Evolutionary conservation across 1,140 invertebrate genomes (phyloP).

Genomic region (Dendrolimus punctatus): DNA sequence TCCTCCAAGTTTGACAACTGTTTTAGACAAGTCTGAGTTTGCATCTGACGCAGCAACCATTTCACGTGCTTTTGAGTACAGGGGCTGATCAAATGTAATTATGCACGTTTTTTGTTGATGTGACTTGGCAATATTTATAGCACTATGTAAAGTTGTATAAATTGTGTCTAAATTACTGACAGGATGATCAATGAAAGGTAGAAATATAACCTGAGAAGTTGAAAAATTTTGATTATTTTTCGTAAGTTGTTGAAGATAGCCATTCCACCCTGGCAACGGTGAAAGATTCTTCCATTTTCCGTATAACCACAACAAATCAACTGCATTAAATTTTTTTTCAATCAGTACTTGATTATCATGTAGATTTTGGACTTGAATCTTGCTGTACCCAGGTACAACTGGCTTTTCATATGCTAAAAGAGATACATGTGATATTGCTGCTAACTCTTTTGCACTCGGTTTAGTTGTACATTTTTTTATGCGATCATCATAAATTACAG

Average conservation of each 20-base stretch:
- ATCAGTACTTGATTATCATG: slow-evolving; percentile 25
- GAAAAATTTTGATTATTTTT: too few relatives aligned
- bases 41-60: slow-evolving; percentile 39
- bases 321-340: slow-evolving; percentile 22
- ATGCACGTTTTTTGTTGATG: slow-evolving; percentile 24
- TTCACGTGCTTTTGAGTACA: slow-evolving; percentile 61
- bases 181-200: too few relatives aligned
- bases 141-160: slow-evolving; percentile 34
- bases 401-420: slow-evolving; percentile 30
- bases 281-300: slow-evolving; percentile 33
- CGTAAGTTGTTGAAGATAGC: too few relatives aligned
- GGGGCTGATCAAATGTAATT: slow-evolving; percentile 46
- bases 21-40: slow-evolving; percentile 21
- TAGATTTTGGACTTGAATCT: slow-evolving; percentile 30
- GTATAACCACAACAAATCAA: slow-evolving; percentile 39
- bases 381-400: slow-evolving; percentile 32
- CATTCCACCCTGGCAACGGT: too few relatives aligned
- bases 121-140: slow-evolving; percentile 21
- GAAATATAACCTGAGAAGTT: too few relatives aligned
- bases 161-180: too few relatives aligned
- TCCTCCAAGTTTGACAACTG: slow-evolving; percentile 37
- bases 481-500: slow-evolving; percentile 28
- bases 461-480: slow-evolving; percentile 36
- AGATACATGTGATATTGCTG: slow-evolving; percentile 38
- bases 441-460: slow-evolving; percentile 37